A percentile compares a stretch with the other conserved stretches of the same genome.
These are phyloP conservation scores for Phengaris arion DNA, from an alignment of 2,888 invertebrate species.

Conservation along the genomic window DNA sequence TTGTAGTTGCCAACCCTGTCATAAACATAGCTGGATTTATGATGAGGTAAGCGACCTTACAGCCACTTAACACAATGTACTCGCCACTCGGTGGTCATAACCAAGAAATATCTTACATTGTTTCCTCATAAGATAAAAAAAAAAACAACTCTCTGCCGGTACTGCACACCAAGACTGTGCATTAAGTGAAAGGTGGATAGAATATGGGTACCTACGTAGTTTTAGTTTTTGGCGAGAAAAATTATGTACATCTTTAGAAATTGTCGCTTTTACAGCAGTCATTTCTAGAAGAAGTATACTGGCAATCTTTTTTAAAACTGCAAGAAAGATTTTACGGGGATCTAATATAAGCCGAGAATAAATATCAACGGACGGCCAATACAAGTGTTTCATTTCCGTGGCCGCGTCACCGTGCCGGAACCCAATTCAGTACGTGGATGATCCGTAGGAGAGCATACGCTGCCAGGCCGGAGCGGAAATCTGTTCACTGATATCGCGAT, in stretches of 20 bases:
- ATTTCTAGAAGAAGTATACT: neutral
- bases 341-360: slow-evolving; percentile 30
- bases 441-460: slow-evolving; percentile 51
- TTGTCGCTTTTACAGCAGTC: neutral
- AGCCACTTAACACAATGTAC: slow-evolving; percentile 70
- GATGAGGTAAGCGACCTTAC: slow-evolving; percentile 78
- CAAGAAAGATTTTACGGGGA: neutral
- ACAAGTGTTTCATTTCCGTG: slow-evolving; percentile 67
- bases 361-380: slow-evolving; percentile 56
- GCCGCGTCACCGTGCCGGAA: slow-evolving; percentile 60
- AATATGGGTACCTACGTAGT: neutral
- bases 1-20: neutral
- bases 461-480: slow-evolving; percentile 50
- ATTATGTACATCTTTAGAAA: no score
- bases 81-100: slow-evolving; percentile 51
- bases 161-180: neutral
- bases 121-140: neutral
- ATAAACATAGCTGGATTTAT: slow-evolving; percentile 48
- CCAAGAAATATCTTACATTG: slow-evolving; percentile 16
- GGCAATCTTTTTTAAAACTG: neutral
- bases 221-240: neutral
- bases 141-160: neutral
- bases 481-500: slow-evolving; percentile 40
- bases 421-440: slow-evolving; percentile 60
- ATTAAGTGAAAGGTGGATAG: neutral